These are phyloP conservation scores for Tachina fera DNA, from an alignment of 2,888 invertebrate species.

Conservation along the genomic window DNA sequence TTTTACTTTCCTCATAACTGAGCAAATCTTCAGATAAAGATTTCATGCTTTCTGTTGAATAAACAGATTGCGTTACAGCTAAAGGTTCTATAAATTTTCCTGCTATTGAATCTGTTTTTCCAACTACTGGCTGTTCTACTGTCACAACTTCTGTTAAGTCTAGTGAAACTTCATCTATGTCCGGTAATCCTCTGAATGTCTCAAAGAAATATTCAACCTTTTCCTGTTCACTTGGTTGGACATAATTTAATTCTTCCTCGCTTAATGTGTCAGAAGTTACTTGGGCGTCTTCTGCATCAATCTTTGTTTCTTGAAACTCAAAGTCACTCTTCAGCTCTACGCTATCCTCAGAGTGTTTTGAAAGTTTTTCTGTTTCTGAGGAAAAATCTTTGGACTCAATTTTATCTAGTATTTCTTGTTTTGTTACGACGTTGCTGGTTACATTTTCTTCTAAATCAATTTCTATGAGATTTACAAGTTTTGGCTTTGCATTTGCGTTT, in stretches of 20 bases:
- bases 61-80: conserved; percentile 32
- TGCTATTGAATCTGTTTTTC: background rate
- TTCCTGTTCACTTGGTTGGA: conserved; percentile 1
- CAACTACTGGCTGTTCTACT: background rate
- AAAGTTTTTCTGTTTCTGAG: background rate
- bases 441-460: background rate
- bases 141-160: conserved; percentile 2
- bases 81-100: conserved; percentile 68
- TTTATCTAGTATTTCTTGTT: conserved; percentile 17
- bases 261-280: background rate
- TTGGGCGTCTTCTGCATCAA: background rate
- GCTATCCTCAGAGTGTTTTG: background rate
- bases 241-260: conserved; percentile 20
- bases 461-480: too few species aligned
- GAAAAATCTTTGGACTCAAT: conserved; percentile 4
- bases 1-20: background rate
- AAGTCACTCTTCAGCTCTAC: background rate
- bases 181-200: conserved; percentile 31
- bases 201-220: conserved; percentile 25
- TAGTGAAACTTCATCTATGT: conserved; percentile 59
- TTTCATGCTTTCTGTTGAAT: background rate
- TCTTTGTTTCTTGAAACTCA: background rate
- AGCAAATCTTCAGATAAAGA: background rate
- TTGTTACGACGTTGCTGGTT: background rate
- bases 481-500: background rate